Evolutionary conservation across 2,888 invertebrate genomes (phyloP).

Genomic region (Heterodera filipjevi): DNA sequence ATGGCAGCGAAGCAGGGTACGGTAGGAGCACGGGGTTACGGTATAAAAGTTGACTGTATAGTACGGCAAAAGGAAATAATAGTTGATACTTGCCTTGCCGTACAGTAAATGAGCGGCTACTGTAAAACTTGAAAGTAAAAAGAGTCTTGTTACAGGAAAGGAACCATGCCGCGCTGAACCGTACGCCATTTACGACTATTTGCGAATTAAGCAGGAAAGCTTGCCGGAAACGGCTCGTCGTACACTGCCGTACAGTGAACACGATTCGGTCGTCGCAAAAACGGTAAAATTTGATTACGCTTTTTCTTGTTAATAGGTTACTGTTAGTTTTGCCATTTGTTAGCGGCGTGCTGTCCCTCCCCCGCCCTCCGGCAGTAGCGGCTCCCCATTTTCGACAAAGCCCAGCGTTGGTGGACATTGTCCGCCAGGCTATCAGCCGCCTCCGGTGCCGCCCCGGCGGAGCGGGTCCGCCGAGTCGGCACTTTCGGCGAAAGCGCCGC

Average conservation of each 20-base stretch:
- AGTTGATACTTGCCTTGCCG: not conserved
- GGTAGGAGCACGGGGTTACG: not conserved
- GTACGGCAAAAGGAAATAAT: no score
- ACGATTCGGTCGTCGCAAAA: not conserved
- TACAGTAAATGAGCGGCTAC: not conserved
- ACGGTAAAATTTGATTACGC: not conserved
- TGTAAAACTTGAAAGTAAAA: not conserved
- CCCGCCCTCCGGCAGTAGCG: not conserved
- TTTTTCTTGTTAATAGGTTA: not conserved
- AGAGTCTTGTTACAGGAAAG: not conserved
- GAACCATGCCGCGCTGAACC: slow-evolving; percentile 40
- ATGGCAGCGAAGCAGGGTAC: not conserved
- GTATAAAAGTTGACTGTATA: no score
- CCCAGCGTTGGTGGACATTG: not conserved
- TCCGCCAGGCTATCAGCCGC: slow-evolving; percentile 16
- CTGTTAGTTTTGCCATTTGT: not conserved
- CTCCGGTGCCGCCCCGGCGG: slow-evolving; percentile 13
- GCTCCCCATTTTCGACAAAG: not conserved
- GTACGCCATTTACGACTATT: slow-evolving; percentile 55
- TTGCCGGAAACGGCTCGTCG: slow-evolving; percentile 21
- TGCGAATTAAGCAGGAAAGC: slow-evolving; percentile 49
- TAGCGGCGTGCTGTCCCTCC: not conserved
- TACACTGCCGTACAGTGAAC: slow-evolving; percentile 24
- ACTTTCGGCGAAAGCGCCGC: slow-evolving; percentile 24
- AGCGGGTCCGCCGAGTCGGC: slow-evolving; percentile 24